Base-by-base conservation (phyloP, 64 coral and sea anemone genomes). In the Trachythela sp. region DNA sequence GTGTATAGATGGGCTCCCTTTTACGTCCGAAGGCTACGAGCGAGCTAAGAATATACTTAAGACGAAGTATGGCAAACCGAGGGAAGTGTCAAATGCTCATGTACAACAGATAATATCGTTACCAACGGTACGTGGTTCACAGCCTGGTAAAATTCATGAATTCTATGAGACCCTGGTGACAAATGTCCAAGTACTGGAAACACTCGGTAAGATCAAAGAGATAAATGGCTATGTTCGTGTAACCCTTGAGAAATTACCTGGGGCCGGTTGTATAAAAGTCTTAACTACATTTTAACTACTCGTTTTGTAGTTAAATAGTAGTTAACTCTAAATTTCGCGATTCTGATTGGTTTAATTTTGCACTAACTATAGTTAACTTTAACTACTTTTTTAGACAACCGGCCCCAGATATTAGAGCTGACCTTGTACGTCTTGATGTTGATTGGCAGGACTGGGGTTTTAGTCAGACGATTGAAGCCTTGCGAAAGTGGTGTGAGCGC, bases 31-130 rank as follows among this genome's bases (percentile, higher is more conserved):
- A 43, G 52, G 83, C 39, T 89, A 89, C 10, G 88, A 89, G 38
- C 76, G 88, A 89, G 88, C 88, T 31, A 89, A 24, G 51, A 89
- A 89, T 48, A 90, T 85, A 36, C 83, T 90, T 0, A 90, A 90
- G 39, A 42, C 80, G 5, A 90, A 42, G 14, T 91, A 85, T 77
- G 72, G 88, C 39, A 89, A 89, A 83, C 6, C 71, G 35, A 89
- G 88, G 33, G 88, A 89, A 83, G 45, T 89, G 75, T 51, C 60
- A 27, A 88, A 88, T 45, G 86, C 34, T 26, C 60, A 88, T 88
- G 60, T 71, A 26, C 36, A 88, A 42, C 33, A 42, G 2, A 18
- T 89, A 49, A 33, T 89, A 52, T 80, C 68, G 15, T 80, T 89
- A 32, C 88, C 70, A 89, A 89, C 71, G 40, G 76, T 89, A 36